These are phyloP conservation scores for Drosophila ezoana DNA, from an alignment of 2,888 invertebrate genomes.

Conservation along the genomic window DNA sequence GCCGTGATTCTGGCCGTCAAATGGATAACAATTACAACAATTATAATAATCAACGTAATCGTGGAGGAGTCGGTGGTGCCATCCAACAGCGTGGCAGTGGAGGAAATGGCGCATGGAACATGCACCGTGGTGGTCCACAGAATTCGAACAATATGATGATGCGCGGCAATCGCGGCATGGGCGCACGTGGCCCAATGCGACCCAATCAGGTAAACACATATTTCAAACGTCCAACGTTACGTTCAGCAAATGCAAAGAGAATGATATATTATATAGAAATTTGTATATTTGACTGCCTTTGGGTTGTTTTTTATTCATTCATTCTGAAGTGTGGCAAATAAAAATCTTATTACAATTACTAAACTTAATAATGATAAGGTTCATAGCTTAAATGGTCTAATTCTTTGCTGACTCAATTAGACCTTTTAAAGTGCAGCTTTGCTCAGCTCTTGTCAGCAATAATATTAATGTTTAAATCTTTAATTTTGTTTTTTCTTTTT, in stretches of 20 bases:
- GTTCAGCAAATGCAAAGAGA: no score
- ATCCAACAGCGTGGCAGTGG: conserved; percentile 71
- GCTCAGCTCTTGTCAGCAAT: not conserved
- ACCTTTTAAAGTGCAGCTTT: not conserved
- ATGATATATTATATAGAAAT: no score
- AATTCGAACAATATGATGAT: conserved; percentile 80
- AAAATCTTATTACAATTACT: not conserved
- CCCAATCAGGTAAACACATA: conserved; percentile 76
- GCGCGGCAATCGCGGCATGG: conserved; percentile 81
- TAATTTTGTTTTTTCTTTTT: conserved; percentile 1
- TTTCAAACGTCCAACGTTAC: no score
- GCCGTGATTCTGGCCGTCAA: conserved; percentile 84
- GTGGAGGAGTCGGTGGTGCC: conserved; percentile 77
- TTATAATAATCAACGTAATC: conserved; percentile 82
- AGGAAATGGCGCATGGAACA: conserved; percentile 82
- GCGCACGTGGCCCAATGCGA: conserved; percentile 83
- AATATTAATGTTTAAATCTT: conserved; percentile 5
- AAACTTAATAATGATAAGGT: no score
- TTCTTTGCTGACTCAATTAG: not conserved
- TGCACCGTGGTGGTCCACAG: conserved; percentile 83
- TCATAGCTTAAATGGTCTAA: no score
- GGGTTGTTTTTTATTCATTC: not conserved
- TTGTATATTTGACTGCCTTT: no score
- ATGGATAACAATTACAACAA: conserved; percentile 81
- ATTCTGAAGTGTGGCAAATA: not conserved